Percentiles rank a stretch among this genome's conserved stretches.
phyloP scores from a whole-genome alignment of 2,113 vertebrate genomes.

The Peromyscus leucopus region DNA sequence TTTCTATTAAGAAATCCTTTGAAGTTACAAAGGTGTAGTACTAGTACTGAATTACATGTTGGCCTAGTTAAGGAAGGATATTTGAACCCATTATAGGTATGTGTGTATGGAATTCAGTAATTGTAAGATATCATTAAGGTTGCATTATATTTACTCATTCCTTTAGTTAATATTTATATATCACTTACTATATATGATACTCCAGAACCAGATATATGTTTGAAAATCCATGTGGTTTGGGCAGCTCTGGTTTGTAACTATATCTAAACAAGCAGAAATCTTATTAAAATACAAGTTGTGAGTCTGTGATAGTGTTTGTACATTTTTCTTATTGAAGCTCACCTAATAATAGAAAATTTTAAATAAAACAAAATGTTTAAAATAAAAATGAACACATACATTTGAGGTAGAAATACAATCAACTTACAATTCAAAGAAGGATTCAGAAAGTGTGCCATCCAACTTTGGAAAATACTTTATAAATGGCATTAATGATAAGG shows the following conservation, averaged over 20 bases:
- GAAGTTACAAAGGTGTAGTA: not conserved
- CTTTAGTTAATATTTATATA: not conserved
- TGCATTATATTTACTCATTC: not conserved
- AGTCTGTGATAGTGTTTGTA: not conserved
- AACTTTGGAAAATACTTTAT: not conserved
- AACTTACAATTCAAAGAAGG: not conserved
- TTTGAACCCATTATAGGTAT: not conserved
- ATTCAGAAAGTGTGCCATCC: not conserved
- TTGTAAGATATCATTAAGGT: not conserved
- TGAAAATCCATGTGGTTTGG: not conserved
- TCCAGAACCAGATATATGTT: not conserved
- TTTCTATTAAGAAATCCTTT: not conserved
- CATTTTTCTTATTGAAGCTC: not conserved
- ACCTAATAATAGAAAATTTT: not conserved
- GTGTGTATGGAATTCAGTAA: not conserved
- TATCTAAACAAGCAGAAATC: not conserved
- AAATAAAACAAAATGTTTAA: not conserved
- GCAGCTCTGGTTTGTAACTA: not conserved
- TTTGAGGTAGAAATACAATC: not conserved
- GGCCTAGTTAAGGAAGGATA: not conserved
- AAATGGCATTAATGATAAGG: not conserved
- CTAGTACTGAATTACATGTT: not conserved
- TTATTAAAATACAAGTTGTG: not conserved
- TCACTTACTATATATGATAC: not conserved
- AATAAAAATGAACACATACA: not conserved